A percentile compares a stretch with the other conserved stretches of the same genome.
These are phyloP conservation scores for Manacus vitellinus DNA, from an alignment of 2,113 vertebrate genomes.

Conservation along the genomic window DNA sequence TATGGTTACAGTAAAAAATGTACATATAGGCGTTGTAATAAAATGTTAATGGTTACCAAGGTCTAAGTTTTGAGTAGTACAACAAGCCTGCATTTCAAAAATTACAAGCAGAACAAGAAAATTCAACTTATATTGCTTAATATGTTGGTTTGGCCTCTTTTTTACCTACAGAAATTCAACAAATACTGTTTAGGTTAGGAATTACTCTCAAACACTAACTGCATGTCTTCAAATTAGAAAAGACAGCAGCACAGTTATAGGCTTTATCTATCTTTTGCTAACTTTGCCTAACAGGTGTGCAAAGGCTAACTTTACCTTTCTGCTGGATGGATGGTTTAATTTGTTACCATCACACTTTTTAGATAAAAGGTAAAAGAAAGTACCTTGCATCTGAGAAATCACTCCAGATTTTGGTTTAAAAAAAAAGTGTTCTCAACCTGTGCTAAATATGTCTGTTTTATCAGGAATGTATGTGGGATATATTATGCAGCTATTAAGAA, in stretches of 20 bases:
- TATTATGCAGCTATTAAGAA: background rate
- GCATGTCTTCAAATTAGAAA: background rate
- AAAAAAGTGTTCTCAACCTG: background rate
- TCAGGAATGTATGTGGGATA: background rate
- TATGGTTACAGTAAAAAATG: constrained; percentile 49
- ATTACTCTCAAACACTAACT: background rate
- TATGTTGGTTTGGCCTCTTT: background rate
- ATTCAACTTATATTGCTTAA: background rate
- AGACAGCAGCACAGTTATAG: background rate
- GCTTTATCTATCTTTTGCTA: background rate
- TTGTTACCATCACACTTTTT: background rate
- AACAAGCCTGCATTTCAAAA: background rate
- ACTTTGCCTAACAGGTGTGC: background rate
- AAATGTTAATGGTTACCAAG: background rate
- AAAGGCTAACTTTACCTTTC: background rate
- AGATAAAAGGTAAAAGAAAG: background rate
- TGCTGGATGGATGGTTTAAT: background rate
- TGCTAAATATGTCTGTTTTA: background rate
- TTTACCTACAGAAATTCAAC: background rate
- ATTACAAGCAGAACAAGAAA: background rate
- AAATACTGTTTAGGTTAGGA: background rate
- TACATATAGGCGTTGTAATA: background rate
- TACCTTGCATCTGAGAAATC: background rate
- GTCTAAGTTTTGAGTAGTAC: constrained; percentile 23
- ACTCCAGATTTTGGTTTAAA: background rate